Conservation (phyloP, 2,888 invertebrate species). For the Gymnosoma rotundatum region DNA sequence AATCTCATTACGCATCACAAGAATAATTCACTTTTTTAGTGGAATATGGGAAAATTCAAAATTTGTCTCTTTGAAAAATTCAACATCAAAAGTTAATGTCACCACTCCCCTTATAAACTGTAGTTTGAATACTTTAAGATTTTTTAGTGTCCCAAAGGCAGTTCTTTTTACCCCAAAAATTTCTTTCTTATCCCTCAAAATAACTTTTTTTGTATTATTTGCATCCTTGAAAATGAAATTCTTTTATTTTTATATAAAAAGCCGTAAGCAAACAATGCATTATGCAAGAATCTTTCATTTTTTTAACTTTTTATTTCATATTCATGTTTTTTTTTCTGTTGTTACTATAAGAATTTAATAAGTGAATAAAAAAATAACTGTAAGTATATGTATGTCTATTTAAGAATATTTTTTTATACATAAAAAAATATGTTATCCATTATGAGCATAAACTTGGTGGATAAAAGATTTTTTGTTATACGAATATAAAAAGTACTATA, state of each 20-base stretch:
- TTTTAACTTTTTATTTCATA: constrained; percentile 21
- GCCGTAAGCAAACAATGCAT: constrained; percentile 73
- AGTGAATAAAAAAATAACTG: constrained; percentile 46
- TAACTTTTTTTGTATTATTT: constrained; percentile 37
- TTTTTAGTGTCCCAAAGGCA: constrained; percentile 28
- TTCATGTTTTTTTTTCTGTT: constrained; percentile 9
- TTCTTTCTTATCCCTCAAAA: constrained; percentile 54
- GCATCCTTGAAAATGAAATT: constrained; percentile 65
- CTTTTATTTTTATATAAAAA: constrained; percentile 62
- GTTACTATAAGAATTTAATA: constrained; percentile 53
- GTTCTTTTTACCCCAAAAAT: constrained; percentile 42
- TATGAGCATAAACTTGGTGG: constrained; percentile 69
- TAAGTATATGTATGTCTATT: constrained; percentile 56
- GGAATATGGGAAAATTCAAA: too few species aligned
- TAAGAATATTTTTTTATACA: constrained; percentile 44
- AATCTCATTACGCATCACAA: too few species aligned
- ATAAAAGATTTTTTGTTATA: constrained; percentile 49
- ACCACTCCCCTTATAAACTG: background rate
- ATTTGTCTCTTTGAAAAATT: background rate
- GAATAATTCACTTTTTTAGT: too few species aligned
- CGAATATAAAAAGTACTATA: constrained; percentile 15
- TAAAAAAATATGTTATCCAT: constrained; percentile 68
- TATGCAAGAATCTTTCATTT: constrained; percentile 66
- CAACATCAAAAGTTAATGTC: background rate
- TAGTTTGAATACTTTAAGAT: background rate